Conservation (phyloP, 2,888 invertebrate genomes). For the Plemyria rubiginata region DNA sequence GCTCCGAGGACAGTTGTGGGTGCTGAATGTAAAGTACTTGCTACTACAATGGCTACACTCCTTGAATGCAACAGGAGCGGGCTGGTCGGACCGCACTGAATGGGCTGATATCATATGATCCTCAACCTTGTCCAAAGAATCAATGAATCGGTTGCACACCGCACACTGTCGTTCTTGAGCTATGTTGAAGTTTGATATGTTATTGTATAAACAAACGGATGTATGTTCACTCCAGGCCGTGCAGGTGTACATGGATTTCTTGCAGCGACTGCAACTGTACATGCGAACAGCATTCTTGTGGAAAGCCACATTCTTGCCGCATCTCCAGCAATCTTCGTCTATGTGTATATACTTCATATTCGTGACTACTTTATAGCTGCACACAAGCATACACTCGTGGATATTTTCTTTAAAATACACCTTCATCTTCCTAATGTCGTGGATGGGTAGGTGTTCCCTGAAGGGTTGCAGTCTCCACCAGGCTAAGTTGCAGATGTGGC, state of each 20-base stretch:
- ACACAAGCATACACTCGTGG: conserved; percentile 50
- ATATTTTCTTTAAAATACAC: conserved; percentile 34
- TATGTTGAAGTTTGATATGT: conserved; percentile 2
- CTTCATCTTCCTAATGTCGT: background rate
- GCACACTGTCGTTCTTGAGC: conserved; percentile 1
- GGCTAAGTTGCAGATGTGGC: conserved; percentile 54
- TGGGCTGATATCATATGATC: conserved; percentile 49
- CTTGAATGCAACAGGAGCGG: background rate
- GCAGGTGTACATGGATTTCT: conserved; percentile 43
- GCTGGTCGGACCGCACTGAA: conserved; percentile 54
- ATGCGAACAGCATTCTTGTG: background rate
- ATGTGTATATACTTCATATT: conserved; percentile 29
- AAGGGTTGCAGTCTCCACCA: conserved; percentile 63
- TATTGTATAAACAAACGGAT: conserved; percentile 10
- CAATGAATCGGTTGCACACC: conserved; percentile 5
- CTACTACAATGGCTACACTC: conserved; percentile 35
- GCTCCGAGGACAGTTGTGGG: conserved; percentile 46
- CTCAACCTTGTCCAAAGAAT: background rate
- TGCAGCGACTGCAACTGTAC: conserved; percentile 46
- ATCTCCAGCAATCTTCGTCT: conserved; percentile 50
- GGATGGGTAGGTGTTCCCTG: conserved; percentile 47
- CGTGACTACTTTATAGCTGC: background rate
- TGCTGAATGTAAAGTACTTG: conserved; percentile 7
- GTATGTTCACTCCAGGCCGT: conserved; percentile 8
- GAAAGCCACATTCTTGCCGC: conserved; percentile 42